Percentiles rank a stretch among this genome's conserved stretches.
These are phyloP conservation scores for Zaprionus lachaisei DNA, from an alignment of 1,140 invertebrate genomes.

Conservation along the genomic window DNA sequence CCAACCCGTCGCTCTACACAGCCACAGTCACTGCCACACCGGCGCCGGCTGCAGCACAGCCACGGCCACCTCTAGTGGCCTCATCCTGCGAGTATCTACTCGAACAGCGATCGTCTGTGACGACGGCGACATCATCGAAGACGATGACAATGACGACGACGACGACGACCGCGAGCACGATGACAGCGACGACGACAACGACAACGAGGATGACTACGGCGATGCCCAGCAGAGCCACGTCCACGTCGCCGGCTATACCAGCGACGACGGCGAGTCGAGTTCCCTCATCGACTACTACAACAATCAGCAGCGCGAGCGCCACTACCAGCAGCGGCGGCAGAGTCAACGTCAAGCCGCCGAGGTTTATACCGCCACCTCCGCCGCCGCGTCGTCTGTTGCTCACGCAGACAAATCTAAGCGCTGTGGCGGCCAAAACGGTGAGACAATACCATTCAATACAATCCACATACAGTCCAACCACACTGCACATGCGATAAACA, in stretches of 20 bases:
- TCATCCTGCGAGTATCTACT: constrained; percentile 84
- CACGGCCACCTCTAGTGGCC: constrained; percentile 57
- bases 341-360: constrained; percentile 72
- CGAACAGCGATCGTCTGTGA: constrained; percentile 70
- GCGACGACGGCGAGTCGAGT: constrained; percentile 65
- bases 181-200: constrained; percentile 39
- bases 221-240: background rate
- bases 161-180: constrained; percentile 33
- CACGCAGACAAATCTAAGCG: constrained; percentile 77
- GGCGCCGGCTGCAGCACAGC: constrained; percentile 11
- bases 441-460: background rate
- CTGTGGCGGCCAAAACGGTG: constrained; percentile 61
- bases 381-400: constrained; percentile 79
- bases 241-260: constrained; percentile 5
- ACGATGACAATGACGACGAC: constrained; percentile 24
- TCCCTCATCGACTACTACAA: constrained; percentile 82
- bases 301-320: constrained; percentile 81
- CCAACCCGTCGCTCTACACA: constrained; percentile 9
- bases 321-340: constrained; percentile 71
- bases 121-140: constrained; percentile 32
- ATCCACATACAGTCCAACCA: background rate
- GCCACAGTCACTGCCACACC: background rate
- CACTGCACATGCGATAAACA: background rate
- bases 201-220: constrained; percentile 21
- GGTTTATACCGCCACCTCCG: constrained; percentile 81